Conservation (phyloP, 2,888 invertebrate species). For the Campoplex capitator region DNA sequence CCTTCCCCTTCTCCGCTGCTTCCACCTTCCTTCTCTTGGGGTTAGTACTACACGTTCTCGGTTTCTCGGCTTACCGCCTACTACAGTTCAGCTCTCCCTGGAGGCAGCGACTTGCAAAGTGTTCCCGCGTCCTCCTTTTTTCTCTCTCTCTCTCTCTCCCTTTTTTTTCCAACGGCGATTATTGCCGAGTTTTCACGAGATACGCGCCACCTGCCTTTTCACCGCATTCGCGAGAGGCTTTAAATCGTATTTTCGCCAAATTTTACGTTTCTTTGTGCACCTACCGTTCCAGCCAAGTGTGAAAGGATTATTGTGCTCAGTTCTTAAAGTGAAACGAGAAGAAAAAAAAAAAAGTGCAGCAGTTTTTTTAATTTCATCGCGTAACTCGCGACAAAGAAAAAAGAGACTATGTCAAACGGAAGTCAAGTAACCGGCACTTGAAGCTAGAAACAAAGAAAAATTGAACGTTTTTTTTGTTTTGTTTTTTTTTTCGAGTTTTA, state of each 20-base stretch:
- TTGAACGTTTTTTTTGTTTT: background rate
- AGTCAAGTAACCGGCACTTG: background rate
- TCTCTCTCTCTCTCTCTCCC: constrained; percentile 22
- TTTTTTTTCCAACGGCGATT: background rate
- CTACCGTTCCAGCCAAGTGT: constrained; percentile 1
- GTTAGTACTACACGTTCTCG: constrained; percentile 38
- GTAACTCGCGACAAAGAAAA: background rate
- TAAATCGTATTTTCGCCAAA: background rate
- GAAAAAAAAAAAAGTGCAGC: constrained; percentile 4
- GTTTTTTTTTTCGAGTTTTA: background rate
- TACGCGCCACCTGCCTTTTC: constrained; percentile 35
- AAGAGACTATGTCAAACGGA: constrained; percentile 1
- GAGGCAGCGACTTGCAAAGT: constrained; percentile 46
- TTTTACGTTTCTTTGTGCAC: constrained; percentile 1
- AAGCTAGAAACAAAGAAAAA: background rate
- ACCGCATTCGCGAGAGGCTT: background rate
- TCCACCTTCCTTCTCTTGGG: constrained; percentile 41
- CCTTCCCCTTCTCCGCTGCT: constrained; percentile 31
- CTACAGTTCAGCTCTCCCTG: constrained; percentile 52
- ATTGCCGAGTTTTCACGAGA: constrained; percentile 19
- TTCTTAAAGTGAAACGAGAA: background rate
- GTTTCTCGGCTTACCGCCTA: constrained; percentile 31
- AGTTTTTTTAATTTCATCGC: background rate
- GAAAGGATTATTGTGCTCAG: constrained; percentile 34
- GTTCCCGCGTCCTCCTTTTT: constrained; percentile 49